Conservation (phyloP, 2,888 invertebrate genomes). For the Trissolcus japonicus region DNA sequence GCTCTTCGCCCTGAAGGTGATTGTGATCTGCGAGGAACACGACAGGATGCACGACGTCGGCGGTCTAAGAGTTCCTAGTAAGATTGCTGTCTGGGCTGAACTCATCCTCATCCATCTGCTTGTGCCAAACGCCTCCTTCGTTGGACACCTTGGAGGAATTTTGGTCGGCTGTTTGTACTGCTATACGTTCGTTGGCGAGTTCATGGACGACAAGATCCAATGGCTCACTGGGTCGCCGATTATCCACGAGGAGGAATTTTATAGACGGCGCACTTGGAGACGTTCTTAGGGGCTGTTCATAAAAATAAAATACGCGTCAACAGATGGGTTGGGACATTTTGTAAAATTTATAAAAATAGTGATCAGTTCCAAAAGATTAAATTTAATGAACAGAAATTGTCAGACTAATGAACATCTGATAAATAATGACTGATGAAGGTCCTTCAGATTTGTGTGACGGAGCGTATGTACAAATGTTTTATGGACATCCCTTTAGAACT, state of each 20-base stretch:
- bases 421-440: too few species aligned
- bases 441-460: too few species aligned
- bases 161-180: conserved; percentile 80
- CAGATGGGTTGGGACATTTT: too few species aligned
- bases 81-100: conserved; percentile 80
- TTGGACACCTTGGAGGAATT: conserved; percentile 82
- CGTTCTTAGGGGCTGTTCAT: too few species aligned
- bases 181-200: conserved; percentile 74
- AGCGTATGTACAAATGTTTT: too few species aligned
- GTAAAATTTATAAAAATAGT: too few species aligned
- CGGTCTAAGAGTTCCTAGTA: conserved; percentile 77
- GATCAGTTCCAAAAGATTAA: background rate
- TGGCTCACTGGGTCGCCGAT: conserved; percentile 71
- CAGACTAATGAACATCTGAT: too few species aligned
- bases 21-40: conserved; percentile 73
- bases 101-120: conserved; percentile 80
- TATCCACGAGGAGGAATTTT: conserved; percentile 72
- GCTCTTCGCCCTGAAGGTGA: conserved; percentile 81
- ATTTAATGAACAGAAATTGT: too few species aligned
- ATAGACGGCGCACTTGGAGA: conserved; percentile 66
- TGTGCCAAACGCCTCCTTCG: conserved; percentile 81
- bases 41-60: conserved; percentile 69
- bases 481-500: too few species aligned
- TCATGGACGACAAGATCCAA: conserved; percentile 71
- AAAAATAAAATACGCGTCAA: too few species aligned